Evolutionary conservation across 2,888 invertebrate species (phyloP).

Genomic region (Phrixothrix hirtus): DNA sequence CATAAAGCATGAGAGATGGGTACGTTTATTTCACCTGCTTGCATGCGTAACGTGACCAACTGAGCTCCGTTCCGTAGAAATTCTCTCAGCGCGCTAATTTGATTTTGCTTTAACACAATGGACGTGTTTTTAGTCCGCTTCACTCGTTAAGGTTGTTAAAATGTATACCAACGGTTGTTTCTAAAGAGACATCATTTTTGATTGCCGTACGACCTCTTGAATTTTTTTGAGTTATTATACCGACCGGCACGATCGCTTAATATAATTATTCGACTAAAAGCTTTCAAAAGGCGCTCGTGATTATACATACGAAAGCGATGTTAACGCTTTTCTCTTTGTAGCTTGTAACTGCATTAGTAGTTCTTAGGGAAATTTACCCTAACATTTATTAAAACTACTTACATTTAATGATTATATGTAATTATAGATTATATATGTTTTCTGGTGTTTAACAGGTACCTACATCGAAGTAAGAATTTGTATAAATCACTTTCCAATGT

Average conservation of each 20-base stretch:
- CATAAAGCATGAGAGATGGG: slow-evolving; percentile 21
- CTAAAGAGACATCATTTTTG: slow-evolving; percentile 37
- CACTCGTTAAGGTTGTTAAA: slow-evolving; percentile 38
- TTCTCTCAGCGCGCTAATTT: slow-evolving; percentile 36
- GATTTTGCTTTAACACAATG: slow-evolving; percentile 38
- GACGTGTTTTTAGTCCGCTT: slow-evolving; percentile 35
- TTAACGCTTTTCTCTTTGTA: too few relatives aligned
- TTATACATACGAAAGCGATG: slow-evolving; percentile 1
- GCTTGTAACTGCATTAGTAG: too few relatives aligned
- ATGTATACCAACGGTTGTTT: slow-evolving; percentile 33
- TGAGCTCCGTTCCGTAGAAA: slow-evolving; percentile 18
- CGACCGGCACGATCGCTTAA: slow-evolving; percentile 12
- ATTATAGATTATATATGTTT: too few relatives aligned
- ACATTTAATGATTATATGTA: too few relatives aligned
- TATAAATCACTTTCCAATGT: too few relatives aligned
- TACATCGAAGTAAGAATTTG: too few relatives aligned
- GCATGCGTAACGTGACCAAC: slow-evolving; percentile 15
- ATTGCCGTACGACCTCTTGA: slow-evolving; percentile 26
- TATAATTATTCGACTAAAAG: slow-evolving; percentile 20
- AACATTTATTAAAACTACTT: too few relatives aligned
- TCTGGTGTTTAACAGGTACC: too few relatives aligned
- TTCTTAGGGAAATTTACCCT: too few relatives aligned
- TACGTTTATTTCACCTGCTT: slow-evolving; percentile 24
- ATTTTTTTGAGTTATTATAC: slow-evolving; percentile 19
- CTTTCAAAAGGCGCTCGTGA: slow-evolving; percentile 5